These are phyloP conservation scores for Deilephila elpenor DNA, from an alignment of 2,888 invertebrate genomes.

Conservation along the genomic window DNA sequence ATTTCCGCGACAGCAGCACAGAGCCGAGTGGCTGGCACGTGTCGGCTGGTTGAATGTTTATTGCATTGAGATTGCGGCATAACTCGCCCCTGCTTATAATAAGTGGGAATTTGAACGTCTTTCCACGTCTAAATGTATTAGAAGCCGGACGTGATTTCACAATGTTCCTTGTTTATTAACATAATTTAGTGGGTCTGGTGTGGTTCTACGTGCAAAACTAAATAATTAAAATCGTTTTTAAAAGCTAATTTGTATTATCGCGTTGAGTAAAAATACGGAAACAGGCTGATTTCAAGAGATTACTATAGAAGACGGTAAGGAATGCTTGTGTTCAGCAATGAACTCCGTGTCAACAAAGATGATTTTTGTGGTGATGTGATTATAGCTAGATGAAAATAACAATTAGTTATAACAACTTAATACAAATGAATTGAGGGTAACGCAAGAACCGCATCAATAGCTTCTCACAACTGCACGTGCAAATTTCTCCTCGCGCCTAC, in stretches of 20 bases:
- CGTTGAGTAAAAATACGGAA: no score
- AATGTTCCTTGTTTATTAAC: not conserved
- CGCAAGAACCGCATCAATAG: not conserved
- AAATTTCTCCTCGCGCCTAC: constrained; percentile 48
- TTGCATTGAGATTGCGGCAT: constrained; percentile 75
- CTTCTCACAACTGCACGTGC: constrained; percentile 28
- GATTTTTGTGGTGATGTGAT: no score
- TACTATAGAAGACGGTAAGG: no score
- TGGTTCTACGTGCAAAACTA: no score
- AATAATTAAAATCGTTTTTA: no score
- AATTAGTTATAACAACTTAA: not conserved
- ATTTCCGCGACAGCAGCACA: constrained; percentile 52
- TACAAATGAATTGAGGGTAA: not conserved
- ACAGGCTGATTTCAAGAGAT: no score
- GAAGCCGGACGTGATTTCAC: constrained; percentile 17
- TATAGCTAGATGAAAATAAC: no score
- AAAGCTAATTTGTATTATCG: no score
- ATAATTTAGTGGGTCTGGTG: not conserved
- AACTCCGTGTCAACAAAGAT: no score
- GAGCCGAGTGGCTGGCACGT: constrained; percentile 65
- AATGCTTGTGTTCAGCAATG: no score
- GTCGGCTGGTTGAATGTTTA: constrained; percentile 69
- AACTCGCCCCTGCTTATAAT: constrained; percentile 65
- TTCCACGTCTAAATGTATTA: constrained; percentile 47
- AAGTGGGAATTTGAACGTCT: constrained; percentile 58